Percentiles rank a stretch among this genome's conserved stretches.
Conservation (phyloP, 2,113 vertebrate species). For the Ariopsis seemanni region DNA sequence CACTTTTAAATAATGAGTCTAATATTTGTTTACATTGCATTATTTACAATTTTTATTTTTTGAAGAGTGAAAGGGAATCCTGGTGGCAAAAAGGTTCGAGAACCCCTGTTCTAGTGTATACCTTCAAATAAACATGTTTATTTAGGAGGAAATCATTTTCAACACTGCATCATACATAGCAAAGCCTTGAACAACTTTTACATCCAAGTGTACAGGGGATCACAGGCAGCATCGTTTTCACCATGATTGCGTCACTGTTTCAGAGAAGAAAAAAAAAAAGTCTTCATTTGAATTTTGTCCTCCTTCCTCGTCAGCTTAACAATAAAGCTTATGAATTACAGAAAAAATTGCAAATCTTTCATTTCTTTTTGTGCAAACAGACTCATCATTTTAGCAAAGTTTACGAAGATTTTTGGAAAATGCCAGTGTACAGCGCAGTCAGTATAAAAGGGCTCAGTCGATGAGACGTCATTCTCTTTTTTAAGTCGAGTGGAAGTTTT, state of each 20-base stretch:
- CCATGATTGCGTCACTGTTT: neutral
- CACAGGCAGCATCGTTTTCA: neutral
- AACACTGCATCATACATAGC: constrained; percentile 3
- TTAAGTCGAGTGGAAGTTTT: neutral
- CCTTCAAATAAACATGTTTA: constrained; percentile 7
- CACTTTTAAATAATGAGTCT: too few relatives aligned
- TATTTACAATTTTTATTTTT: neutral
- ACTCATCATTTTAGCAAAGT: neutral
- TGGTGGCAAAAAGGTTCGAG: neutral
- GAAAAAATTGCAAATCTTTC: neutral
- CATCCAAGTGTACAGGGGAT: neutral
- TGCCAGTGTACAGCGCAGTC: constrained; percentile 24
- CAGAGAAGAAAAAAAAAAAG: neutral
- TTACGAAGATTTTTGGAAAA: constrained; percentile 9
- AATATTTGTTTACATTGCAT: neutral
- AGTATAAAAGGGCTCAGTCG: constrained; percentile 7
- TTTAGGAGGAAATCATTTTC: neutral
- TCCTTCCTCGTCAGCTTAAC: neutral
- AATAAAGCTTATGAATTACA: neutral
- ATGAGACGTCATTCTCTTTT: constrained; percentile 26
- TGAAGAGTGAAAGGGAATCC: neutral
- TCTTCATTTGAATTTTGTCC: neutral
- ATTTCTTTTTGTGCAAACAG: constrained; percentile 6
- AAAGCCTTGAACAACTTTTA: constrained; percentile 20
- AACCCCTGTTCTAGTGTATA: constrained; percentile 6